Conservation (phyloP, 2,113 vertebrate species). For the Speoplatyrhinus poulsoni region DNA sequence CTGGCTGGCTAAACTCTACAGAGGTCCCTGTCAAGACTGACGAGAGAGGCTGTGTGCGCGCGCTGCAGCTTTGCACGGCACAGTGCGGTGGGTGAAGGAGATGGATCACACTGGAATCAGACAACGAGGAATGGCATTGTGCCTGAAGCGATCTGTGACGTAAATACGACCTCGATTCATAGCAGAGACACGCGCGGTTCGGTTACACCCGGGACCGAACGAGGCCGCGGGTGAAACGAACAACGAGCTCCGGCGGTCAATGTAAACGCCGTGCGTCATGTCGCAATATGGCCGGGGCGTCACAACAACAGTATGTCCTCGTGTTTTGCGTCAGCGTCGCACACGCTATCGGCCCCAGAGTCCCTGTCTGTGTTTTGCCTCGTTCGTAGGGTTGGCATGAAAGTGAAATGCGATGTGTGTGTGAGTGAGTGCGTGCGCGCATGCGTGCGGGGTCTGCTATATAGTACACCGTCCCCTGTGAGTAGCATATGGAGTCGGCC, state of each 20-base stretch:
- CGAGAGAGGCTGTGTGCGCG: too few species aligned
- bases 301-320: slow-evolving; percentile 52
- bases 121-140: too few species aligned
- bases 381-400: slow-evolving; percentile 28
- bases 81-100: too few species aligned
- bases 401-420: slow-evolving; percentile 9
- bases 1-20: slow-evolving; percentile 2
- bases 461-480: slow-evolving; percentile 54
- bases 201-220: too few species aligned
- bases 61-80: too few species aligned
- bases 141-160: too few species aligned
- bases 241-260: slow-evolving; percentile 1
- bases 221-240: too few species aligned
- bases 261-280: slow-evolving; percentile 35
- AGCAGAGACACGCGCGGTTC: too few species aligned
- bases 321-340: slow-evolving; percentile 53
- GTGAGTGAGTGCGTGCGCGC: slow-evolving; percentile 24
- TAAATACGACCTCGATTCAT: too few species aligned
- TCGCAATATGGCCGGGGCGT: slow-evolving; percentile 40
- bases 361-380: slow-evolving; percentile 26
- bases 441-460: slow-evolving; percentile 53
- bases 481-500: slow-evolving; percentile 75
- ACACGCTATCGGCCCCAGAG: slow-evolving; percentile 44
- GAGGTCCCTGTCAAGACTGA: too few species aligned
- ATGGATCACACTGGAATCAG: too few species aligned